Evolutionary conservation across 2,888 invertebrate genomes (phyloP).

Genomic region (Paralinhomoeus sp.): DNA sequence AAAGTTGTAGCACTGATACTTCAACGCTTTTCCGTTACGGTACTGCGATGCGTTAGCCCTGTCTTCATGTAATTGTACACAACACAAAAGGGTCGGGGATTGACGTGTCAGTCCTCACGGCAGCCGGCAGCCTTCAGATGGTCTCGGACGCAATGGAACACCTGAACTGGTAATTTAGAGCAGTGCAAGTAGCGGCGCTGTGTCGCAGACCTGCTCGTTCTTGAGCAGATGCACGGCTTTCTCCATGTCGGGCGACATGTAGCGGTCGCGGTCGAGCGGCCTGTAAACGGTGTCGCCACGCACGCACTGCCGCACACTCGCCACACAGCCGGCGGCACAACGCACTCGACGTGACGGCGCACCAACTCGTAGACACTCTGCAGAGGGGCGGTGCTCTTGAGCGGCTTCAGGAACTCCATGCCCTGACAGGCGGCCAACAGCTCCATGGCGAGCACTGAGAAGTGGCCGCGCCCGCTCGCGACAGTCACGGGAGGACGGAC

Average conservation of each 20-base stretch:
- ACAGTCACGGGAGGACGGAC: too few relatives aligned
- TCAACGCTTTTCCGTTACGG: too few relatives aligned
- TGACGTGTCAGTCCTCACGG: too few relatives aligned
- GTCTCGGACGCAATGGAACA: too few relatives aligned
- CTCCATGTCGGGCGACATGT: conserved; percentile 43
- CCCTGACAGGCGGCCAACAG: conserved; percentile 43
- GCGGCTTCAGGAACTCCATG: conserved; percentile 41
- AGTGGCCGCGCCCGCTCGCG: too few relatives aligned
- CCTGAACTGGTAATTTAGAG: too few relatives aligned
- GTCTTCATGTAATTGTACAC: too few relatives aligned
- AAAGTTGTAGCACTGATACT: too few relatives aligned
- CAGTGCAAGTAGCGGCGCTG: too few relatives aligned
- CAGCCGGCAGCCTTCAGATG: too few relatives aligned
- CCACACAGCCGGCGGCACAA: background rate
- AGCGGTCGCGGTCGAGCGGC: conserved; percentile 40
- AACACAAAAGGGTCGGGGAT: too few relatives aligned
- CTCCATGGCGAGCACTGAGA: conserved; percentile 41
- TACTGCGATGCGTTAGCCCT: too few relatives aligned
- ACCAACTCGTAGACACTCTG: conserved; percentile 41
- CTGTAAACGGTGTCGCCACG: conserved; percentile 27
- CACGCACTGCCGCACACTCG: background rate
- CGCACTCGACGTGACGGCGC: conserved; percentile 32
- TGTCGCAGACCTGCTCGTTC: conserved; percentile 26
- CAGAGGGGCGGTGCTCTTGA: conserved; percentile 40
- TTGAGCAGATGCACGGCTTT: conserved; percentile 34